Base-by-base conservation (phyloP, 2,888 invertebrate genomes). In the Epiblema foenella region DNA sequence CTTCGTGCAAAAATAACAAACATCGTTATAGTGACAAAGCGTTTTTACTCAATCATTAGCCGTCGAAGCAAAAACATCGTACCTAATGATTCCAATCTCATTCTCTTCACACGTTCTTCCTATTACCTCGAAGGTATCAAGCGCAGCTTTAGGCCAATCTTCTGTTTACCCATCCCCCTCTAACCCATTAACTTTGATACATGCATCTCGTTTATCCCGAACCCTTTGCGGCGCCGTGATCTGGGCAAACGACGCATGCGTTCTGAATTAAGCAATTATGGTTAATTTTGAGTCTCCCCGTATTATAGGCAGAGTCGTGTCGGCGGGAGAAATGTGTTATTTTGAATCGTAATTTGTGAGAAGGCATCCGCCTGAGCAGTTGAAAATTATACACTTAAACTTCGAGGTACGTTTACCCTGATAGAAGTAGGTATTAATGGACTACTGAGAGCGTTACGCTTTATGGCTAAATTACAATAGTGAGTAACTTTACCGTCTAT, bases 211-310 rank as follows among this genome's bases (percentile, higher is more conserved):
- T 69, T 87, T 82, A 58, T 77, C 57, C 57, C 63, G 76, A 81
- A 82, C 82, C 85, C 83, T 85, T 85, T 83, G 84, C 87, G 83
- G 81, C 81, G 75, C 72, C 75, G 81, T 83, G 88, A 82, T 85
- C 85, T 86, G 85, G 85, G 85, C 88, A 88, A 87, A 89, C 83
- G 85, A 83, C 86, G 85, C 83, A 79, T 83, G 83, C 85, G 86
- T 85, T 92, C 89, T 85, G 90, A 92, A 93, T 93, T 93, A 93
- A 93, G 93, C 91, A 93, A 93, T 93, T 93, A 93, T 92, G 86
- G 91, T 91, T 93, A 93, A 93, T 93, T 93, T 92, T 85, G 89
- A 90, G 86, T 88, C 90, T 88, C 87, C 89, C 88, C 86, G 83
- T 88, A 89, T 87, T 89, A 89, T 87, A 83, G 88, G 81, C 85